A percentile compares a stretch with the other conserved stretches of the same genome.
These are phyloP conservation scores for Nixonia krombeini DNA, from an alignment of 1,140 invertebrate genomes.

Conservation along the genomic window DNA sequence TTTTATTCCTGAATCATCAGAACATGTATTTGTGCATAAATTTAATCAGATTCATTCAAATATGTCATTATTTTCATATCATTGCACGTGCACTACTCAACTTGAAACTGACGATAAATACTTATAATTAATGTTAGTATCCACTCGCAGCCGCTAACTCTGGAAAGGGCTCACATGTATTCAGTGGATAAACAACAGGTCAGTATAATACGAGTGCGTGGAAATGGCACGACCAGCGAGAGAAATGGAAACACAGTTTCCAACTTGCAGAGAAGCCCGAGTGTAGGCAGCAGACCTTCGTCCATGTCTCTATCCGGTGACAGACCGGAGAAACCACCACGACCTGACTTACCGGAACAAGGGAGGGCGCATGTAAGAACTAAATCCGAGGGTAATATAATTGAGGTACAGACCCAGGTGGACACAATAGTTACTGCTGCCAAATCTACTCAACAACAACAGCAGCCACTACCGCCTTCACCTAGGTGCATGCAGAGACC, in stretches of 20 bases:
- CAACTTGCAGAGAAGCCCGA: constrained; percentile 70
- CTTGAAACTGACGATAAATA: neutral
- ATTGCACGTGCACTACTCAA: too few species aligned
- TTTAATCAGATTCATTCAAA: too few species aligned
- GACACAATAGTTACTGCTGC: constrained; percentile 53
- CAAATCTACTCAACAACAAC: constrained; percentile 58
- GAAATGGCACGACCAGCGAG: constrained; percentile 57
- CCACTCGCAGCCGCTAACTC: constrained; percentile 66
- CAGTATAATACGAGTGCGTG: constrained; percentile 76
- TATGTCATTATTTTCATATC: too few species aligned
- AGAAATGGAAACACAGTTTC: constrained; percentile 63
- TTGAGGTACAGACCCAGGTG: constrained; percentile 67
- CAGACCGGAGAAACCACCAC: constrained; percentile 67
- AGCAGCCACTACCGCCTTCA: constrained; percentile 58
- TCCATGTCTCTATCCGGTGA: constrained; percentile 63
- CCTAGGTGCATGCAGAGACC: constrained; percentile 64
- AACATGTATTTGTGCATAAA: neutral
- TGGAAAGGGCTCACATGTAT: constrained; percentile 79
- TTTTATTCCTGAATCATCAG: neutral
- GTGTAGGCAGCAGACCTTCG: constrained; percentile 64
- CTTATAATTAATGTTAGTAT: constrained; percentile 5
- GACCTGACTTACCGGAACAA: constrained; percentile 62
- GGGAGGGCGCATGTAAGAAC: constrained; percentile 66
- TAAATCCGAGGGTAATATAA: constrained; percentile 71
- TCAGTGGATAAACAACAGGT: constrained; percentile 80